Evolutionary conservation across 1,140 invertebrate species (phyloP).

Genomic region (Lamellibrachia luymesi): DNA sequence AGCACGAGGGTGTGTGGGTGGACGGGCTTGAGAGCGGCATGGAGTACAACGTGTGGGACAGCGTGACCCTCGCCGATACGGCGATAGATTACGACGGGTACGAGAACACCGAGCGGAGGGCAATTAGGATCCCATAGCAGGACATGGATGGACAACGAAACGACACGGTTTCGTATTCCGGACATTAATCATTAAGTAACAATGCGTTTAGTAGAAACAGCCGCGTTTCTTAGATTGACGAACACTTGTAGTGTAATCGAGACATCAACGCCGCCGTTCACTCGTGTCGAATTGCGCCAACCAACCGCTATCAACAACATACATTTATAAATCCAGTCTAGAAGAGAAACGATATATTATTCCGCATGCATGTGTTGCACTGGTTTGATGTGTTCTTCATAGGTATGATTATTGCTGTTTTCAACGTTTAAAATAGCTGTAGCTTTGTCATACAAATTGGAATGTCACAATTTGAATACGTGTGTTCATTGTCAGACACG

Average conservation of each 20-base stretch:
- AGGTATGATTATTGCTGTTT: no score
- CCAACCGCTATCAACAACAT: neutral
- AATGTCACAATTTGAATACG: no score
- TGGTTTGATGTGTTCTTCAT: no score
- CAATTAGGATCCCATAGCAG: neutral
- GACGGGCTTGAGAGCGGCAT: neutral
- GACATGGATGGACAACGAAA: neutral
- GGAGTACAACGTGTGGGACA: neutral
- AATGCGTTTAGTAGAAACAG: no score
- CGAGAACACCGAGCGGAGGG: neutral
- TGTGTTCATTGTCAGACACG: neutral
- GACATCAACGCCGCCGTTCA: neutral
- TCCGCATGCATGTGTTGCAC: neutral
- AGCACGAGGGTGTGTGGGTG: neutral
- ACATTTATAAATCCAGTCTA: neutral
- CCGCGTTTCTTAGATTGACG: neutral
- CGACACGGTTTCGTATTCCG: neutral
- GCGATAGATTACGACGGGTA: neutral
- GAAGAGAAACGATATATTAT: neutral
- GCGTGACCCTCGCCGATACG: neutral
- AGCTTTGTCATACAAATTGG: no score
- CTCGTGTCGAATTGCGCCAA: no score
- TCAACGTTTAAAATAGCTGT: no score
- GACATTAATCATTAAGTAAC: neutral
- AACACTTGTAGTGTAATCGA: neutral